Conservation (phyloP, 2,888 invertebrate species). For the Eristalis tenax region DNA sequence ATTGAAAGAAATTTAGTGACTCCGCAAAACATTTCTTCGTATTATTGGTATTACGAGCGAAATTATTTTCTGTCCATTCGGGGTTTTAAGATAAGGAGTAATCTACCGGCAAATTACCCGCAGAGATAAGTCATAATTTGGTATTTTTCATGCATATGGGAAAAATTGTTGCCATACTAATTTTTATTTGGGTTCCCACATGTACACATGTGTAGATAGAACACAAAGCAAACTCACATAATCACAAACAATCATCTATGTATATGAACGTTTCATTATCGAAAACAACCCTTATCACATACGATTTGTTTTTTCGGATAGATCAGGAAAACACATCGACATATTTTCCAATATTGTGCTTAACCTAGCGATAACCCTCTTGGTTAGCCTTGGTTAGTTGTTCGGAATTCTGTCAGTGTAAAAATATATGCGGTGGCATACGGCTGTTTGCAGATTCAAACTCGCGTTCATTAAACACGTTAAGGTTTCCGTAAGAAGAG, state of each 20-base stretch:
- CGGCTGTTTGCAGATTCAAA: neutral
- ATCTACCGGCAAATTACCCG: too few relatives aligned
- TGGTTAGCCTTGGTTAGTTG: neutral
- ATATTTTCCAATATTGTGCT: neutral
- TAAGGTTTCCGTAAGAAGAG: neutral
- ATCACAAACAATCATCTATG: neutral
- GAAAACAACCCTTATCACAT: neutral
- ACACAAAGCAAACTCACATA: neutral
- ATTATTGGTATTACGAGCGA: too few relatives aligned
- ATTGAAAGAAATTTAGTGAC: too few relatives aligned
- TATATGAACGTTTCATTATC: neutral
- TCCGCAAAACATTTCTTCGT: too few relatives aligned
- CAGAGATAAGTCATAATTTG: too few relatives aligned
- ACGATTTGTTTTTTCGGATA: neutral
- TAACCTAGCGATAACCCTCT: neutral
- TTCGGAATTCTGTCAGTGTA: neutral
- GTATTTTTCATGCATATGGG: too few relatives aligned
- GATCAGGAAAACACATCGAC: neutral
- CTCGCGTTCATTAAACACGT: neutral
- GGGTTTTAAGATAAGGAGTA: too few relatives aligned
- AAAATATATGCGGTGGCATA: neutral
- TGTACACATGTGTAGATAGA: too few relatives aligned
- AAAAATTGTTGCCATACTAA: too few relatives aligned
- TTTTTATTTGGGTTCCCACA: too few relatives aligned
- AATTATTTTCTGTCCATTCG: too few relatives aligned